phyloP scores from a whole-genome alignment of 2,113 vertebrate genomes.

The Geococcyx californianus region DNA sequence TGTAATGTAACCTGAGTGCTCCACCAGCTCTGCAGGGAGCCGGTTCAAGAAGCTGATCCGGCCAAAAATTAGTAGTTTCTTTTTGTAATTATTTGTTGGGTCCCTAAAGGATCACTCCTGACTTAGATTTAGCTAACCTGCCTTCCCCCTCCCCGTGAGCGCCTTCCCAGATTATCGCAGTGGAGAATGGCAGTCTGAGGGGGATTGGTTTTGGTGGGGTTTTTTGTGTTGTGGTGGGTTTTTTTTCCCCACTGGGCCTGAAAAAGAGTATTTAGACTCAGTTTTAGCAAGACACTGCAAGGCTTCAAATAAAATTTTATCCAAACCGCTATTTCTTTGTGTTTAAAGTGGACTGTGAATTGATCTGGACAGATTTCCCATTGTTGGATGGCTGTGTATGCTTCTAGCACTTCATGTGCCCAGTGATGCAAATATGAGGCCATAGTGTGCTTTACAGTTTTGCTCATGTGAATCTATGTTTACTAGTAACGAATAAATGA shows the following conservation, averaged over 20 bases:
- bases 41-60: not conserved
- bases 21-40: not conserved
- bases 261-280: not conserved
- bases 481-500: not conserved
- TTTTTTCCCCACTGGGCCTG: not conserved
- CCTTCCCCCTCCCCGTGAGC: not conserved
- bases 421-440: not conserved
- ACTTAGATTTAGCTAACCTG: not conserved
- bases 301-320: not conserved
- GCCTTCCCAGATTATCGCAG: not conserved
- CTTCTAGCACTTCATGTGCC: not conserved
- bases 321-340: not conserved
- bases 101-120: not conserved
- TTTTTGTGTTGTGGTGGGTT: not conserved
- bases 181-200: not conserved
- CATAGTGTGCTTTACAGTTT: not conserved
- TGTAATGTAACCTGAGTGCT: not conserved
- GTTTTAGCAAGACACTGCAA: not conserved
- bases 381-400: accelerated
- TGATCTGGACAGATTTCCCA: not conserved
- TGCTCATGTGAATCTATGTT: not conserved
- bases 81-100: not conserved
- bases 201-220: not conserved
- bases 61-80: not conserved
- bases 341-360: not conserved